Conservation (phyloP, 1,140 invertebrate species). For the Dendroctonus valens region DNA sequence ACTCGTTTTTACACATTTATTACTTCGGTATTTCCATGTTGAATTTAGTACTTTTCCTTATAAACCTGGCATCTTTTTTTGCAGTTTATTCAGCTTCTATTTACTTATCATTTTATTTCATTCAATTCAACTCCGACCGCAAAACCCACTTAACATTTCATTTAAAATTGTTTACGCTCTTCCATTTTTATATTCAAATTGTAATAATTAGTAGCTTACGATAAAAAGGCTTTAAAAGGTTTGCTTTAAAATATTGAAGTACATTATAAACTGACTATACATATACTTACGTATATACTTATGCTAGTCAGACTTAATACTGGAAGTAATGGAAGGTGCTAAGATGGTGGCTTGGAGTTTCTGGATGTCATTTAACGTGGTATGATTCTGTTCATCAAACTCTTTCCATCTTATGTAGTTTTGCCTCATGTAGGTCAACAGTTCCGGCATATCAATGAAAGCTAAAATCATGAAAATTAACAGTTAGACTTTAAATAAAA, state of each 20-base stretch:
- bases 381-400: slow-evolving; percentile 69
- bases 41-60: too few species aligned
- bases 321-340: slow-evolving; percentile 37
- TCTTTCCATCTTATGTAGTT: slow-evolving; percentile 94
- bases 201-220: too few species aligned
- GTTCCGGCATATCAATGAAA: slow-evolving; percentile 89
- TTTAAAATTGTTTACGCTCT: neutral
- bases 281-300: slow-evolving; percentile 40
- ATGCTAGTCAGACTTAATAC: slow-evolving; percentile 40
- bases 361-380: slow-evolving; percentile 66
- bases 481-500: neutral
- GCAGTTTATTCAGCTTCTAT: too few species aligned
- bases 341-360: slow-evolving; percentile 50
- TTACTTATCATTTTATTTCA: too few species aligned
- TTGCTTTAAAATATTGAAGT: too few species aligned
- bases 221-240: too few species aligned
- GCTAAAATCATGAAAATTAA: slow-evolving; percentile 58
- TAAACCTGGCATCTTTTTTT: too few species aligned
- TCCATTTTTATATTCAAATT: slow-evolving; percentile 4
- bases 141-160: too few species aligned
- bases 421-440: slow-evolving; percentile 75
- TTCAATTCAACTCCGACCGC: too few species aligned
- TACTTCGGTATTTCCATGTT: too few species aligned
- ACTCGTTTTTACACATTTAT: too few species aligned
- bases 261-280: neutral